Evolutionary conservation across 1,140 invertebrate species (phyloP), one percentile per base, ranked within the genome.

Genomic region (Drosophila suzukii): DNA sequence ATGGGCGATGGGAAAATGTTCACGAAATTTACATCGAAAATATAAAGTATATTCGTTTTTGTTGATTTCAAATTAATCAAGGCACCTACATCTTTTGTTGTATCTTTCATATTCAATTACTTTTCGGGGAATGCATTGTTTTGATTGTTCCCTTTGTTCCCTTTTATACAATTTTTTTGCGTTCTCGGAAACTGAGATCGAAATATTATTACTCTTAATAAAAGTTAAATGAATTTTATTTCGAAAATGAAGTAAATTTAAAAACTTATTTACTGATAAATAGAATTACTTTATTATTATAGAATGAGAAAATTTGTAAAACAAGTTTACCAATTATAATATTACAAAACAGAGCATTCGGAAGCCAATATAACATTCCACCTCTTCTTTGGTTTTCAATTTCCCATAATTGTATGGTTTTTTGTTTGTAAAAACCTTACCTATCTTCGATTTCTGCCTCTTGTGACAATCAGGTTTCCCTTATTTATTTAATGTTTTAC

Each of bases 91-190:
- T 15, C 10, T 3, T 3, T 12, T 32, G 32, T 17, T 27, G 27
- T 43, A 59, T 59, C 54, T 39, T 49, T 61, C 43, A n/a, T 66
- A 32, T 67, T 67, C 17, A 63, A 34, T 43, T 63, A 62, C 15
- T 63, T 50, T 8, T 0, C 8, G 30, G 32, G 41, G 3, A 4
- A 5, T 39, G 0, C 11, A 30, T 20, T 38, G 27, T 49, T 34
- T 32, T 34, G 7, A 34, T 46, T 59, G 20, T 17, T n/a, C 10
- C 27, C 13, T 41, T 46, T 59, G 20, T 17, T n/a, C 10, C 27
- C 13, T 41, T 24, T 38, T 24, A 6, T 32, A 17, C 15, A 10
- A 46, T 36, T 57, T 55, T 15, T 34, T 61, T 0, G 8, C 0
- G n/a, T 24, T 1, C 8, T 43, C 11, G 27, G 12, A 32, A 44